phyloP scores from a whole-genome alignment of 92 coral and sea anemone genomes.

The Heteractis magnifica region DNA sequence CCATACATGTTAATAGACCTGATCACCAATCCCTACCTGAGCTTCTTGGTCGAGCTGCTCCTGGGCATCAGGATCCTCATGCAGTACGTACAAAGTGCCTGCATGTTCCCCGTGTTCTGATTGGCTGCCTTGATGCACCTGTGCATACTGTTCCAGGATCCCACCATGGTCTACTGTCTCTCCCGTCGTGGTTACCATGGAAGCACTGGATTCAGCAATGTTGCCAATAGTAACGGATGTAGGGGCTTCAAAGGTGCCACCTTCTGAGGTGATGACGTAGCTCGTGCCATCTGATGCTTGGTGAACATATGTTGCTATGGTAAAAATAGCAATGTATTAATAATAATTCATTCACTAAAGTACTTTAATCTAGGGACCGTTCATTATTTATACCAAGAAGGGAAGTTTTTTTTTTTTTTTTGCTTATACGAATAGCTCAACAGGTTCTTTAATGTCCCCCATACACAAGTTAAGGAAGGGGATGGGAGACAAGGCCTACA shows the following conservation, averaged over 20 bases:
- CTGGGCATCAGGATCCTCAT: conserved; percentile 73
- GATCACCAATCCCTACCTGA: conserved; percentile 52
- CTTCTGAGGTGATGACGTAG: conserved; percentile 91
- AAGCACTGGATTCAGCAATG: conserved; percentile 65
- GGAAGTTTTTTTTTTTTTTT: too few species aligned
- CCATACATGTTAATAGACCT: neutral
- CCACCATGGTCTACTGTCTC: conserved; percentile 84
- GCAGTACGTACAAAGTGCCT: conserved; percentile 79
- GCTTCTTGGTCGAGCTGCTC: conserved; percentile 67
- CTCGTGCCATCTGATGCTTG: conserved; percentile 93
- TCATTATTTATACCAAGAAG: too few species aligned
- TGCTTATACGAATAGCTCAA: too few species aligned
- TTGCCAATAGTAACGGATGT: conserved; percentile 88
- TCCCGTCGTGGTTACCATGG: conserved; percentile 73
- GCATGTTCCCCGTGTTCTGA: conserved; percentile 73
- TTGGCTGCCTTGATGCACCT: conserved; percentile 49
- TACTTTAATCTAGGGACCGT: too few species aligned
- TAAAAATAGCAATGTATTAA: neutral
- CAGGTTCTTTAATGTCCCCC: too few species aligned
- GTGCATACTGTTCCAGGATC: conserved; percentile 81
- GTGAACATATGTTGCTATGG: conserved; percentile 80
- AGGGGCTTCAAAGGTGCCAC: conserved; percentile 71
- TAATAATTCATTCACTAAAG: neutral
- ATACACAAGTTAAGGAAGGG: too few species aligned
- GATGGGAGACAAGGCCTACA: too few species aligned